phyloP scores from a whole-genome alignment of 2,113 vertebrate genomes.

The Haemorhous mexicanus region DNA sequence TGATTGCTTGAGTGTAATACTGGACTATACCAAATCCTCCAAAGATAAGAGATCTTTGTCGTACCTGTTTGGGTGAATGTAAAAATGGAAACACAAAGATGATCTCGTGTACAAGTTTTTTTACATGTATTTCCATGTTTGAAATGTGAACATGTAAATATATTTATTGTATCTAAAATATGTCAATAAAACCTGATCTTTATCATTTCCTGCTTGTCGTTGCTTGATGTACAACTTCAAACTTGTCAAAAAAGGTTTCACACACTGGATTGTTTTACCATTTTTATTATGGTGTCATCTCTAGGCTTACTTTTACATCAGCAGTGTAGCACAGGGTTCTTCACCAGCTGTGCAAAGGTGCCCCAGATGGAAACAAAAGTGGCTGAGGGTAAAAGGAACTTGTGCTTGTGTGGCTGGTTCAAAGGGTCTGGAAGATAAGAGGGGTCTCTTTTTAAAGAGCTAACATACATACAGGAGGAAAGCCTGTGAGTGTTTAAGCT shows the following conservation, averaged over 20 bases:
- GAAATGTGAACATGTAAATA: conserved; percentile 38
- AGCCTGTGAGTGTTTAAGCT: not conserved
- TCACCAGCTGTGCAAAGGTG: not conserved
- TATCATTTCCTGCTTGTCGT: not conserved
- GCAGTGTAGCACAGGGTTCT: accelerated
- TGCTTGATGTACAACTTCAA: not conserved
- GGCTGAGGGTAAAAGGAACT: not conserved
- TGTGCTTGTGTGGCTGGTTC: not conserved
- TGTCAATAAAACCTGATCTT: conserved; percentile 50
- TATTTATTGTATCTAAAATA: conserved; percentile 39
- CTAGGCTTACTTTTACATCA: not conserved
- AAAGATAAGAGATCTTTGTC: not conserved
- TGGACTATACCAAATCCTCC: not conserved
- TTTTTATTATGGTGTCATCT: not conserved
- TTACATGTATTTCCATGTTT: conserved; percentile 25
- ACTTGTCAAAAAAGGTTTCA: not conserved
- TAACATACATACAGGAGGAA: not conserved
- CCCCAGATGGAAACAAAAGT: not conserved
- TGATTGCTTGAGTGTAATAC: not conserved
- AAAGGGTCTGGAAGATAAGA: not conserved
- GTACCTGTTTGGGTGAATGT: conserved; percentile 24
- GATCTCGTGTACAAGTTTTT: conserved; percentile 46
- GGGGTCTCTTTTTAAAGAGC: not conserved
- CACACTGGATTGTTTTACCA: not conserved
- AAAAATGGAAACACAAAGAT: conserved; percentile 45